Percentiles rank a stretch among this genome's conserved stretches.
These are phyloP conservation scores for Colaptes auratus DNA, from an alignment of 2,113 vertebrate genomes.

Conservation along the genomic window DNA sequence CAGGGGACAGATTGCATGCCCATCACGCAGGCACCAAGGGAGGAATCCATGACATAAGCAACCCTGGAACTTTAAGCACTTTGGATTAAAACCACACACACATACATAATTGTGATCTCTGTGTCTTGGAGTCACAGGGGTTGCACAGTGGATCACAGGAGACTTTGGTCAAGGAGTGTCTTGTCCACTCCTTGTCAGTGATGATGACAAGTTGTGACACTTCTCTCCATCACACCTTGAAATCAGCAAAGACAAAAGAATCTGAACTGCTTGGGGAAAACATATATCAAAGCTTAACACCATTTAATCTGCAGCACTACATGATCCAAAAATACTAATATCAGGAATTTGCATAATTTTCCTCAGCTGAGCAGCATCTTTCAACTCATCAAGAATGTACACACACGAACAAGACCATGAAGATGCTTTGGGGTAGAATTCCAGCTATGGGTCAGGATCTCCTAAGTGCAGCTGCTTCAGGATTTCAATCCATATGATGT, in stretches of 20 bases:
- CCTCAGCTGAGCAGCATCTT: neutral
- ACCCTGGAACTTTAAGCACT: neutral
- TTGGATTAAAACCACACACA: neutral
- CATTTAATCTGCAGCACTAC: neutral
- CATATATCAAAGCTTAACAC: neutral
- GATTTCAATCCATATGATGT: neutral
- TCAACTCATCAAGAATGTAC: neutral
- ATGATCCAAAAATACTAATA: neutral
- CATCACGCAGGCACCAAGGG: rapidly evolving
- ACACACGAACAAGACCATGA: neutral
- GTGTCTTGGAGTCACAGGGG: neutral
- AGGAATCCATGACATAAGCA: neutral
- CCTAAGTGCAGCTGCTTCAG: neutral
- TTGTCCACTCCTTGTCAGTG: neutral
- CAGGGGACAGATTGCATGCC: neutral
- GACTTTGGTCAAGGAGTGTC: neutral
- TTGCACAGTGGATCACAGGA: neutral
- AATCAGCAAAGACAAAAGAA: neutral
- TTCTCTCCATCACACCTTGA: neutral
- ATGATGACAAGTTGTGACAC: neutral
- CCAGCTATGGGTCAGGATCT: neutral
- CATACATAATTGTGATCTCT: neutral
- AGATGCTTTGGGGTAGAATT: neutral
- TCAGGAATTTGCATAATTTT: neutral
- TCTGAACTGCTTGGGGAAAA: neutral